These are phyloP conservation scores for Ylistrum balloti DNA, from an alignment of 1,140 invertebrate species.

Conservation along the genomic window DNA sequence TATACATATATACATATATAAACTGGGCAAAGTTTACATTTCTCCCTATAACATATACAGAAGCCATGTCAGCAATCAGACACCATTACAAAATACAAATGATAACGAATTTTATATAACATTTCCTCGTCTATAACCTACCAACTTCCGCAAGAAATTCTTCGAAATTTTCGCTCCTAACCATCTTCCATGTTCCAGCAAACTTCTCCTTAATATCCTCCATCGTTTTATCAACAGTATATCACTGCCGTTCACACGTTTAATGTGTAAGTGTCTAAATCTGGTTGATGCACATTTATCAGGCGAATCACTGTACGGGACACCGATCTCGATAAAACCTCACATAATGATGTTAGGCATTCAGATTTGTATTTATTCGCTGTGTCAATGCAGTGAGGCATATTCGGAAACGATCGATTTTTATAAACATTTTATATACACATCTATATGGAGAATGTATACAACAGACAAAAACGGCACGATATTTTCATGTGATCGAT, in stretches of 20 bases:
- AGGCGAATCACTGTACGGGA: neutral
- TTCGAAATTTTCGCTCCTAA: conserved; percentile 75
- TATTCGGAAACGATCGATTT: too few species aligned
- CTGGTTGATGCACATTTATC: neutral
- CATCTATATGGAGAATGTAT: too few species aligned
- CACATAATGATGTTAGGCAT: neutral
- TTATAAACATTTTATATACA: too few species aligned
- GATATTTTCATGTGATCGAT: too few species aligned
- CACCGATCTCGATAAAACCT: neutral
- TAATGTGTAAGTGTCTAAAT: neutral
- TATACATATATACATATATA: neutral
- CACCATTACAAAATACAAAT: neutral
- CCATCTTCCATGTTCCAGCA: conserved; percentile 73
- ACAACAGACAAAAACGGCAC: too few species aligned
- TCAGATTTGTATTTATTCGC: neutral
- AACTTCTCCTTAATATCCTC: conserved; percentile 71
- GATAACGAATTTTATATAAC: too few species aligned
- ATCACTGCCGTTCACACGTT: neutral
- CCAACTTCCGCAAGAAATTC: conserved; percentile 72
- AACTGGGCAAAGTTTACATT: neutral
- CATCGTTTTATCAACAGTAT: conserved; percentile 3
- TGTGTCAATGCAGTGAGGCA: too few species aligned
- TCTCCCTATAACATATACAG: neutral
- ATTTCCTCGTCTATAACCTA: conserved; percentile 54
- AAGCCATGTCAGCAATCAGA: neutral